phyloP scores from a whole-genome alignment of 2,113 vertebrate genomes.

The Columba janthina region DNA sequence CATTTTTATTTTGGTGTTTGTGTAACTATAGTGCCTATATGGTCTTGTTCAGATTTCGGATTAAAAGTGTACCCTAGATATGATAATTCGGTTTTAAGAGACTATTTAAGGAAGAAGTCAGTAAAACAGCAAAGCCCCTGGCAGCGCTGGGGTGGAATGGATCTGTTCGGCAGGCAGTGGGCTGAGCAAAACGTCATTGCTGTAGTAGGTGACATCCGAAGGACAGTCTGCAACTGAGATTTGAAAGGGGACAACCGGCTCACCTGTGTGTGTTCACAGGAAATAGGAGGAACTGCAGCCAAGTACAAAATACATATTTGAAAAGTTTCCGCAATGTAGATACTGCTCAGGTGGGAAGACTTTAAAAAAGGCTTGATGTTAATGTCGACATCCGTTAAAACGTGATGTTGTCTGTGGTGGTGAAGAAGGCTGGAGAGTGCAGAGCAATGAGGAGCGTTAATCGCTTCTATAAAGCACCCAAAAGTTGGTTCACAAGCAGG shows the following conservation, averaged over 20 bases:
- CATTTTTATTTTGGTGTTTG: background rate
- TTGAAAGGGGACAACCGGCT: background rate
- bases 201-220: background rate
- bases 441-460: fast-evolving
- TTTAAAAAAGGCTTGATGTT: background rate
- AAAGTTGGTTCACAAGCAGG: background rate
- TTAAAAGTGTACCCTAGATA: background rate
- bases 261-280: background rate
- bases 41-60: background rate
- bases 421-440: background rate
- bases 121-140: background rate
- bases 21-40: background rate
- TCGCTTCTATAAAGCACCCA: background rate
- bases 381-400: background rate
- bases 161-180: background rate
- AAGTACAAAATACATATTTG: background rate
- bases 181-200: background rate
- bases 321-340: background rate
- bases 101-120: background rate
- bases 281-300: background rate
- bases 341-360: background rate
- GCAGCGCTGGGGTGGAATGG: background rate
- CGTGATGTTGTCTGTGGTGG: background rate
- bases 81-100: background rate
- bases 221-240: background rate